Evolutionary conservation across 2,888 invertebrate genomes (phyloP).

Genomic region (Clitarchus hookeri): DNA sequence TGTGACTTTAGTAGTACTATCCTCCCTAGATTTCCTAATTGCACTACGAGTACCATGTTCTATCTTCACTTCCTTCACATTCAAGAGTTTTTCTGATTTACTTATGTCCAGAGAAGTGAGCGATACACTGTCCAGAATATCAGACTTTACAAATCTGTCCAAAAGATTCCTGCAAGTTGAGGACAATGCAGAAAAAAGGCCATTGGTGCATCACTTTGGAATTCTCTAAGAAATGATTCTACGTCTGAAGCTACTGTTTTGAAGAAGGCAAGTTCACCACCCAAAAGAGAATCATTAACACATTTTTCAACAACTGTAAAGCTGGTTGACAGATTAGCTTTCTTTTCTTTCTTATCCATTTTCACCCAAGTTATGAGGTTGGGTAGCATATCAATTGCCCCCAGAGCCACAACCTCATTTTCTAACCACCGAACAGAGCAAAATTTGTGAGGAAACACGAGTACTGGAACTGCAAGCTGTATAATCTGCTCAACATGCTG

Average conservation of each 20-base stretch:
- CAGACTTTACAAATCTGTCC: neutral
- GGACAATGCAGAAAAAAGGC: neutral
- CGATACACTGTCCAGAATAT: neutral
- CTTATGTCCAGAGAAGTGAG: neutral
- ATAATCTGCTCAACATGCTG: too few relatives aligned
- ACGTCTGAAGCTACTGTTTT: neutral
- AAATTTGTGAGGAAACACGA: neutral
- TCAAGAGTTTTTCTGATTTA: neutral
- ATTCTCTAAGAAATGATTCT: neutral
- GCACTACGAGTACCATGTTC: neutral
- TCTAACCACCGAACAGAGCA: neutral
- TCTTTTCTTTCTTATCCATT: neutral
- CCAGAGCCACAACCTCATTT: neutral
- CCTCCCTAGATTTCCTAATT: neutral
- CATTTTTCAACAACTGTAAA: neutral
- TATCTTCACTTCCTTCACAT: neutral
- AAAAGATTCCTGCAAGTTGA: neutral
- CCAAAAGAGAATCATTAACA: neutral
- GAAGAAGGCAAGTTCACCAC: neutral
- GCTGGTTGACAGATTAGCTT: neutral
- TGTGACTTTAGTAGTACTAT: neutral
- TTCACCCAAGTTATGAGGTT: neutral
- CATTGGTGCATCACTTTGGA: constrained; percentile 14
- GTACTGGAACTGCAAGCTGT: neutral
- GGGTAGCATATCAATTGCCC: neutral